A percentile compares a stretch with the other conserved stretches of the same genome.
phyloP scores from a whole-genome alignment of 1,140 invertebrate genomes.

The Caenorhabditis remanei region DNA sequence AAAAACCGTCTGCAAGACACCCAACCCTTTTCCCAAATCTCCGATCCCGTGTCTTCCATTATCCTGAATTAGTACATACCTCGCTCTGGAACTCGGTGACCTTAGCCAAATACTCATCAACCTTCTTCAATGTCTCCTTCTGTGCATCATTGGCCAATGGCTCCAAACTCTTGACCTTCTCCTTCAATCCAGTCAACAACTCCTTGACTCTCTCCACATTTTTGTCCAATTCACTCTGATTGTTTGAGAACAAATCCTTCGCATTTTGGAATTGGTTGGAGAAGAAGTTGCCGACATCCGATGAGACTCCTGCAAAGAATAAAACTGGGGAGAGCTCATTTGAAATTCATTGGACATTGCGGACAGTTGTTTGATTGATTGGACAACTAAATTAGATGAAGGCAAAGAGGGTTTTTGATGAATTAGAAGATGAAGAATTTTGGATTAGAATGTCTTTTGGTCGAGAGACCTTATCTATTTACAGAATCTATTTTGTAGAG shows the following conservation, averaged over 20 bases:
- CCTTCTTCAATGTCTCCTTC: conserved; percentile 66
- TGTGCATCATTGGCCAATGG: conserved; percentile 66
- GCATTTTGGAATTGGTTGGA: conserved; percentile 61
- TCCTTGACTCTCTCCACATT: conserved; percentile 67
- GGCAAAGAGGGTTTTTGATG: conserved; percentile 1
- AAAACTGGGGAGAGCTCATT: neutral
- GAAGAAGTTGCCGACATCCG: conserved; percentile 69
- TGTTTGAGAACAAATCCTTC: conserved; percentile 61
- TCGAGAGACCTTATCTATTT: conserved; percentile 45
- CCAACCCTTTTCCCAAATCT: too few species aligned
- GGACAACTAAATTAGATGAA: conserved; percentile 40
- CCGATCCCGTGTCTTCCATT: too few species aligned
- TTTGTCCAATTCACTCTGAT: conserved; percentile 59
- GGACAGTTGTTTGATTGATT: conserved; percentile 34
- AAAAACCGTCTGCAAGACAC: too few species aligned
- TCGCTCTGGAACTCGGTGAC: conserved; percentile 62
- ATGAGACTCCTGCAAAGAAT: conserved; percentile 18
- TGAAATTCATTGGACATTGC: neutral
- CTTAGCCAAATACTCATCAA: conserved; percentile 61
- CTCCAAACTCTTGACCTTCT: conserved; percentile 62
- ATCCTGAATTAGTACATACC: conserved; percentile 40
- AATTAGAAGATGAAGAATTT: neutral
- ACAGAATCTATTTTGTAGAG: conserved; percentile 21
- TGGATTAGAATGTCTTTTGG: neutral
- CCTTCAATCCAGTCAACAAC: conserved; percentile 64